Percentiles rank a stretch among this genome's conserved stretches.
phyloP scores from a whole-genome alignment of 2,113 vertebrate genomes.

The Megaleporinus macrocephalus region DNA sequence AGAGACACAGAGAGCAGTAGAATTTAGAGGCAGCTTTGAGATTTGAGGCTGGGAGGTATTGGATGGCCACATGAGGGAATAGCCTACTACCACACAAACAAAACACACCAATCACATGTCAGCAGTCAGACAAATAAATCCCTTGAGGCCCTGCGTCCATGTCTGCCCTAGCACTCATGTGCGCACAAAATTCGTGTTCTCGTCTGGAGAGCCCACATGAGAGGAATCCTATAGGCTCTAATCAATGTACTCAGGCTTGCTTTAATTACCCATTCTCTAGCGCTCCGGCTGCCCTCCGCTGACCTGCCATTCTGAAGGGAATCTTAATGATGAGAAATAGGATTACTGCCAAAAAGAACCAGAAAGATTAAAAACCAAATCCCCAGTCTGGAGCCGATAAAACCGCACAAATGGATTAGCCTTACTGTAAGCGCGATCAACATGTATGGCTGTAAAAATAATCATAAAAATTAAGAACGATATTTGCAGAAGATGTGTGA shows the following conservation, averaged over 20 bases:
- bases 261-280: conserved; percentile 57
- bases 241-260: conserved; percentile 51
- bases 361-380: background rate
- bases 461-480: too few relatives aligned
- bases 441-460: background rate
- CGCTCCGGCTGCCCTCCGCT: conserved; percentile 22
- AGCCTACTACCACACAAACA: conserved; percentile 37
- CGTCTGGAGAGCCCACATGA: conserved; percentile 24
- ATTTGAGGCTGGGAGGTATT: conserved; percentile 23
- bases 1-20: conserved; percentile 29
- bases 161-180: conserved; percentile 1
- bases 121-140: conserved; percentile 32
- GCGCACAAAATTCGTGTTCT: conserved; percentile 13
- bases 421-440: background rate
- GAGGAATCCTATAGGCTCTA: conserved; percentile 48
- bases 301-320: conserved; percentile 29
- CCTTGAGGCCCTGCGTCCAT: background rate
- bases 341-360: background rate
- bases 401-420: background rate
- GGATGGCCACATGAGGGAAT: conserved; percentile 52
- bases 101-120: conserved; percentile 22
- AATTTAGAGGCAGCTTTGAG: conserved; percentile 20
- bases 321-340: conserved; percentile 25
- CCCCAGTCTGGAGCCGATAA: background rate
- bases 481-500: too few relatives aligned